Base-by-base conservation (phyloP, 2,888 invertebrate species). In the Athalia cordata region DNA sequence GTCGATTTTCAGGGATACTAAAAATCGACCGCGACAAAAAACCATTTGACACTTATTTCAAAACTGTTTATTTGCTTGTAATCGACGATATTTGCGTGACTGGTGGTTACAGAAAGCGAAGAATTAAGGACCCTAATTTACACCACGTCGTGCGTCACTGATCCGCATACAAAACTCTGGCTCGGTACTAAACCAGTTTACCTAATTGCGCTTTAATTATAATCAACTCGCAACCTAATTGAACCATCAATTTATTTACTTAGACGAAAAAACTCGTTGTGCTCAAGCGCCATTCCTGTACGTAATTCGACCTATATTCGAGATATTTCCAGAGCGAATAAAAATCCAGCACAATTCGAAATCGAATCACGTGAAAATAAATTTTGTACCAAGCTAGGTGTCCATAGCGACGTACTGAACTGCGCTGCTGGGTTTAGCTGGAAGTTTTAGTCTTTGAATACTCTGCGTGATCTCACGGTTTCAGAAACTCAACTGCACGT, bases 41-140 rank as follows among this genome's bases (percentile, higher is more conserved):
- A 68, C 29, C 11, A 50, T 43, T 68, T 9, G 8, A 50, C 29
- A 43, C 68, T 55, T 11, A 55, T 52, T 52, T 55, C 9, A 15
- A 29, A 68, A 68, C 68, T 68, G 29, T 68, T 29, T 29, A 11
- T 50, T 68, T 43, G 9, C 50, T 52, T 52, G n/a, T 68, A 68
- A 68, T 68, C 68, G 68, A 43, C 29, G 47, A 68, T 68, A 68
- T 68, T 68, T 68, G 68, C 68, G 50, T 68, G 15, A 55, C 68
- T 68, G 29, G 55, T 68, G 11, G 68, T 68, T 68, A n/a, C 5
- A 52, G 68, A 50, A 2, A 29, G 29, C 29, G 29, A 29, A 29
- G 29, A 29, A 29, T 29, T 29, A 29, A 29, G 29, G 68, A 68
- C 68, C 68, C 68, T 52, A 68, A 68, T 68, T 52, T 68, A 43